phyloP scores from a whole-genome alignment of 1,140 invertebrate species.

The Yoshiicerus persimilis region DNA sequence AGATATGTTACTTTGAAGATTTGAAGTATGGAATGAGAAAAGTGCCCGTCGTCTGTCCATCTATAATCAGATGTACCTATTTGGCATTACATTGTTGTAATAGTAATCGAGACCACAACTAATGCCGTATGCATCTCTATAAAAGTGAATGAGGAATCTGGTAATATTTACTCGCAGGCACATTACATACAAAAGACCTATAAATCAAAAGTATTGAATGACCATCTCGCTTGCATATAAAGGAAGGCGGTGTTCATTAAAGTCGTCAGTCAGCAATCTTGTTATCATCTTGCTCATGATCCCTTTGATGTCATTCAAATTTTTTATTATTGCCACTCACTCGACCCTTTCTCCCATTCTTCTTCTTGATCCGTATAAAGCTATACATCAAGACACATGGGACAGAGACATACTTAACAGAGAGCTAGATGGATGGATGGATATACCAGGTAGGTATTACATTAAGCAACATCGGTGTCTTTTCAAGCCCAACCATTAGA shows the following conservation, averaged over 20 bases:
- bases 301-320: constrained; percentile 48
- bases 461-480: background rate
- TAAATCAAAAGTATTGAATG: constrained; percentile 39
- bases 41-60: constrained; percentile 13
- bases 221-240: constrained; percentile 44
- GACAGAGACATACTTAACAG: background rate
- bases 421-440: background rate
- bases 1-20: background rate
- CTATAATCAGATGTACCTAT: constrained; percentile 9
- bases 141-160: constrained; percentile 1
- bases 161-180: constrained; percentile 16
- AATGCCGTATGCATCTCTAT: background rate
- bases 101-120: background rate
- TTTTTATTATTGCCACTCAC: constrained; percentile 34
- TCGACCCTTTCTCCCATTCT: constrained; percentile 7
- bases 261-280: constrained; percentile 48
- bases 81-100: constrained; percentile 3
- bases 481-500: constrained; percentile 25
- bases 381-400: background rate
- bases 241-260: constrained; percentile 48
- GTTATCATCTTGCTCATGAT: constrained; percentile 47
- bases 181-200: constrained; percentile 31
- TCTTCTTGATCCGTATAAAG: background rate
- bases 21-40: constrained; percentile 4
- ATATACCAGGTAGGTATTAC: background rate